Percentiles rank a stretch among this genome's conserved stretches.
phyloP scores from a whole-genome alignment of 2,888 invertebrate genomes.

The Euspilapteryx auroguttella region DNA sequence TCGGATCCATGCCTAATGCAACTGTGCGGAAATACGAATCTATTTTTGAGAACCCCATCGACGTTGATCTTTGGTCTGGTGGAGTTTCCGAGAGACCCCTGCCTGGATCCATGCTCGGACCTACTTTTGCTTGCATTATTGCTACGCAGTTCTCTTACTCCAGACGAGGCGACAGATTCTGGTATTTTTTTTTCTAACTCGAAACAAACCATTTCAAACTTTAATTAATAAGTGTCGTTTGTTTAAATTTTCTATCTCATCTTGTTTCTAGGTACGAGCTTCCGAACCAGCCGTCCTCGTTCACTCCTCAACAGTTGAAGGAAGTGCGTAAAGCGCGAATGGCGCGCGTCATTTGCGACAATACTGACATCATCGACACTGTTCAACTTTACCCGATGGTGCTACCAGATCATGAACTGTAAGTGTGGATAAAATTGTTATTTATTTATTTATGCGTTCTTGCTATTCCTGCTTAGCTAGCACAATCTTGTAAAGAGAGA shows the following conservation, averaged over 20 bases:
- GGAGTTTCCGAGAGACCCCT: slow-evolving; percentile 90
- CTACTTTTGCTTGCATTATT: slow-evolving; percentile 92
- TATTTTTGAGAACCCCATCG: slow-evolving; percentile 87
- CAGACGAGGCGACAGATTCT: slow-evolving; percentile 89
- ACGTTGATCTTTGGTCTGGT: slow-evolving; percentile 94
- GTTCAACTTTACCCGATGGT: slow-evolving; percentile 92
- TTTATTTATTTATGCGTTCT: no score
- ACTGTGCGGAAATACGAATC: slow-evolving; percentile 81
- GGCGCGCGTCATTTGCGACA: slow-evolving; percentile 86
- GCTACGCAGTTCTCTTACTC: slow-evolving; percentile 91
- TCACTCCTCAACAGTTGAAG: slow-evolving; percentile 81
- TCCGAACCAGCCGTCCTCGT: slow-evolving; percentile 88
- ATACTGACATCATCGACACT: slow-evolving; percentile 89
- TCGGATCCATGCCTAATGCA: slow-evolving; percentile 86
- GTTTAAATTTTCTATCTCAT: neutral
- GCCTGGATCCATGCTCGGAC: slow-evolving; percentile 90
- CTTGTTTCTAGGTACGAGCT: slow-evolving; percentile 71
- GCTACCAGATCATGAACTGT: slow-evolving; percentile 90
- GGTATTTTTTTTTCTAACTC: slow-evolving; percentile 52
- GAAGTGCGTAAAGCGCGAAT: slow-evolving; percentile 82
- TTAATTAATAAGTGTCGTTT: no score
- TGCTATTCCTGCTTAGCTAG: no score
- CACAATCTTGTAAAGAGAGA: no score
- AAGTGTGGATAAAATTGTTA: no score
- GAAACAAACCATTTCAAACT: no score